phyloP scores from a whole-genome alignment of 1,140 invertebrate species.

The Lepidurus arcticus region DNA sequence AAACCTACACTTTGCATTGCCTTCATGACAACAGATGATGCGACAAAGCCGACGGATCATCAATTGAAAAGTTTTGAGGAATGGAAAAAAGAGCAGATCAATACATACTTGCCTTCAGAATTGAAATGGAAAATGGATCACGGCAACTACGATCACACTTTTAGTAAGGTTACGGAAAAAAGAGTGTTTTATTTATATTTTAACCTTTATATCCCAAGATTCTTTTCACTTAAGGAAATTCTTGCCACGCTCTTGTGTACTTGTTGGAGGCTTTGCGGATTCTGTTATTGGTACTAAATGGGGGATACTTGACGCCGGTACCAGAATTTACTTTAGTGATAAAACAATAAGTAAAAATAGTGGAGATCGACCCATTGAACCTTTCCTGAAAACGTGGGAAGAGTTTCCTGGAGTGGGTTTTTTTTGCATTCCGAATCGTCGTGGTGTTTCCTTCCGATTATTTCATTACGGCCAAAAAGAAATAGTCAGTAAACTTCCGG shows the following conservation, averaged over 20 bases:
- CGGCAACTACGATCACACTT: not conserved
- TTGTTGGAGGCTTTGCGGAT: not conserved
- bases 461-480: not conserved
- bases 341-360: not conserved
- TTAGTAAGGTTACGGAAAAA: not conserved
- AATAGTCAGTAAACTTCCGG: not conserved
- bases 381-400: not conserved
- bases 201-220: not conserved
- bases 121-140: not conserved
- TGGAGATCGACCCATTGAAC: not conserved
- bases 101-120: not conserved
- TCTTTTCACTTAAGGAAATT: not conserved
- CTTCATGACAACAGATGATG: not conserved
- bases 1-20: not conserved
- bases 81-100: not conserved
- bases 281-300: constrained; percentile 1
- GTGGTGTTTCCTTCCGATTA: not conserved
- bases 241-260: not conserved
- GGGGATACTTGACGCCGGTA: not conserved
- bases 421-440: not conserved
- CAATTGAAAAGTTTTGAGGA: not conserved
- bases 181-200: not conserved
- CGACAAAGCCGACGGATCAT: not conserved
- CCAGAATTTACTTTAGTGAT: not conserved
- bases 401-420: not conserved